These are phyloP conservation scores for Tenthredo notha DNA, from an alignment of 2,888 invertebrate species.

Conservation along the genomic window DNA sequence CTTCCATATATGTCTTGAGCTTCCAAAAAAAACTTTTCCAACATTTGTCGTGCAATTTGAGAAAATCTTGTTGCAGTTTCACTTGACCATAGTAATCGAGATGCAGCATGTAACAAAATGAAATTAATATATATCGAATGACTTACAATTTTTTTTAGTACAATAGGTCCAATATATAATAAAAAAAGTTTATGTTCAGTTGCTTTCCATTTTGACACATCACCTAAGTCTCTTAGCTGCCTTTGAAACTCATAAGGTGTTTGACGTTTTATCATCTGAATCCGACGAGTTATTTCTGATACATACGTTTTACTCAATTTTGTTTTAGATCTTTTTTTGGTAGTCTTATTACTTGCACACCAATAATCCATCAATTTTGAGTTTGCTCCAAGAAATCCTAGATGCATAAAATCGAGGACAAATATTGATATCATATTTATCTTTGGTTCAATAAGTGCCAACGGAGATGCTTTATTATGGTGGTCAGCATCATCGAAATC, in stretches of 20 bases:
- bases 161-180: slow-evolving; percentile 55
- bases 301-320: slow-evolving; percentile 9
- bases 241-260: slow-evolving; percentile 63
- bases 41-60: slow-evolving; percentile 58
- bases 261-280: slow-evolving; percentile 54
- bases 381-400: slow-evolving; percentile 14
- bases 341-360: slow-evolving; percentile 42
- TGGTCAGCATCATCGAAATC: slow-evolving; percentile 32
- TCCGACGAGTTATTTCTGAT: background rate
- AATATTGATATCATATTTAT: slow-evolving; percentile 32
- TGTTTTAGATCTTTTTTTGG: background rate
- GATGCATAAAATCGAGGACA: slow-evolving; percentile 37
- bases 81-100: slow-evolving; percentile 57
- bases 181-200: slow-evolving; percentile 62
- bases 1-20: slow-evolving; percentile 64
- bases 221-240: slow-evolving; percentile 56
- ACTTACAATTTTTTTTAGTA: slow-evolving; percentile 55
- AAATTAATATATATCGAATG: slow-evolving; percentile 62
- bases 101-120: slow-evolving; percentile 60
- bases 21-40: slow-evolving; percentile 64
- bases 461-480: background rate
- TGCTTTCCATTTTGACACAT: slow-evolving; percentile 61
- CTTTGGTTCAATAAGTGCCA: background rate
- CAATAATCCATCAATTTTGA: slow-evolving; percentile 22
- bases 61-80: slow-evolving; percentile 34